phyloP scores from a whole-genome alignment of 2,797 vertebrate genomes.

The Sternotherus odoratus region DNA sequence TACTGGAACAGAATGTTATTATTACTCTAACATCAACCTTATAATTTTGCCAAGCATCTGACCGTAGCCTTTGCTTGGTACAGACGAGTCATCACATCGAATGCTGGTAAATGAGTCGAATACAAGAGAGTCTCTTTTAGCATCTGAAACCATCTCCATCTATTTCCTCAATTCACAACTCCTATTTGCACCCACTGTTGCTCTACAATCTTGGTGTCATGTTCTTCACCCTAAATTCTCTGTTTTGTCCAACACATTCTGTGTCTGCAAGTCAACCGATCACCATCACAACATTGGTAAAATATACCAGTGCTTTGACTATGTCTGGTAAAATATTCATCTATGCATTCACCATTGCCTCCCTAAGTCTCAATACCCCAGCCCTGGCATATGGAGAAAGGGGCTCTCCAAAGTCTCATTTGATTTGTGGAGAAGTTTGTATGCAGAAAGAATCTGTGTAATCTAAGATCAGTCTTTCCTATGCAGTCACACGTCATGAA shows the following conservation, averaged over 20 bases:
- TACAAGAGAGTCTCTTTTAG: neutral
- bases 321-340: neutral
- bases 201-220: neutral
- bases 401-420: too few relatives aligned
- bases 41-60: conserved; percentile 48
- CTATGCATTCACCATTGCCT: neutral
- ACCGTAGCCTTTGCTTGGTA: neutral
- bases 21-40: conserved; percentile 4
- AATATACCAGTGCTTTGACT: neutral
- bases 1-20: conserved; percentile 60
- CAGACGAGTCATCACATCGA: neutral
- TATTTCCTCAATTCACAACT: neutral
- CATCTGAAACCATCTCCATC: neutral
- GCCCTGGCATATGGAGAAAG: neutral
- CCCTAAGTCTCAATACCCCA: neutral
- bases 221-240: neutral
- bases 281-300: neutral
- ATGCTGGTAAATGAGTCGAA: neutral
- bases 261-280: neutral
- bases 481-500: neutral
- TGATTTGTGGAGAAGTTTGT: too few relatives aligned
- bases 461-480: too few relatives aligned
- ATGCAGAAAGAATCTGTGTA: too few relatives aligned
- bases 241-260: neutral
- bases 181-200: neutral